phyloP scores from a whole-genome alignment of 1,140 invertebrate species.

The Drosophila kanapiae region DNA sequence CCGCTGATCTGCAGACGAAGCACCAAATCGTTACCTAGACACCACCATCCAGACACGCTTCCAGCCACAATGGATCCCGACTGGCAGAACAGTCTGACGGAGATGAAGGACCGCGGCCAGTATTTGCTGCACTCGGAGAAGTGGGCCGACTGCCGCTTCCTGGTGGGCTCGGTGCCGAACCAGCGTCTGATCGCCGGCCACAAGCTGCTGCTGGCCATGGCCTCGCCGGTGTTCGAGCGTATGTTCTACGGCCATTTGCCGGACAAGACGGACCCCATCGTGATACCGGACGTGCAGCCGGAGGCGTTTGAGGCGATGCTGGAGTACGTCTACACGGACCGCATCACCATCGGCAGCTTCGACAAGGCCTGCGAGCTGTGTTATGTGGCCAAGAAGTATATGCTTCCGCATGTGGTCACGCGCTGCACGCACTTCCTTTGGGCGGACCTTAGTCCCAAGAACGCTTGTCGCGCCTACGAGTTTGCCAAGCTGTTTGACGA shows the following conservation, averaged over 20 bases:
- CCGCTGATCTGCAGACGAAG: background rate
- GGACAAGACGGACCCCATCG: constrained; percentile 90
- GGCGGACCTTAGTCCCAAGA: constrained; percentile 91
- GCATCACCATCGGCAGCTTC: constrained; percentile 91
- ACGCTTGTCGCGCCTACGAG: constrained; percentile 93
- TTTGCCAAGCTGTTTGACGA: constrained; percentile 94
- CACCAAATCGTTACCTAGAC: background rate
- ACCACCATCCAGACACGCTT: background rate
- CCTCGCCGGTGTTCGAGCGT: constrained; percentile 93
- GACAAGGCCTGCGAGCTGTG: constrained; percentile 94
- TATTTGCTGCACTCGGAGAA: constrained; percentile 90
- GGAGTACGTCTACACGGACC: constrained; percentile 93
- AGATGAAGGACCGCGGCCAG: constrained; percentile 89
- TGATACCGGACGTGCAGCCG: constrained; percentile 93
- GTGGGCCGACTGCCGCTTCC: constrained; percentile 92
- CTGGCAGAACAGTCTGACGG: constrained; percentile 91
- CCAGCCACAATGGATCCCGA: constrained; percentile 85
- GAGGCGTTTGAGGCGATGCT: constrained; percentile 93
- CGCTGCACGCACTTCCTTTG: constrained; percentile 93
- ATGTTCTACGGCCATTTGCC: constrained; percentile 92
- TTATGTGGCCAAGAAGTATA: constrained; percentile 95
- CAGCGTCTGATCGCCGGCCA: constrained; percentile 91
- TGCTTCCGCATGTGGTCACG: constrained; percentile 92
- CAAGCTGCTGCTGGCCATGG: constrained; percentile 93
- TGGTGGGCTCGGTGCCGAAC: constrained; percentile 92